A percentile compares a stretch with the other conserved stretches of the same genome.
Conservation (phyloP, 2,888 invertebrate species). For the Cylindroiulus punctatus region DNA sequence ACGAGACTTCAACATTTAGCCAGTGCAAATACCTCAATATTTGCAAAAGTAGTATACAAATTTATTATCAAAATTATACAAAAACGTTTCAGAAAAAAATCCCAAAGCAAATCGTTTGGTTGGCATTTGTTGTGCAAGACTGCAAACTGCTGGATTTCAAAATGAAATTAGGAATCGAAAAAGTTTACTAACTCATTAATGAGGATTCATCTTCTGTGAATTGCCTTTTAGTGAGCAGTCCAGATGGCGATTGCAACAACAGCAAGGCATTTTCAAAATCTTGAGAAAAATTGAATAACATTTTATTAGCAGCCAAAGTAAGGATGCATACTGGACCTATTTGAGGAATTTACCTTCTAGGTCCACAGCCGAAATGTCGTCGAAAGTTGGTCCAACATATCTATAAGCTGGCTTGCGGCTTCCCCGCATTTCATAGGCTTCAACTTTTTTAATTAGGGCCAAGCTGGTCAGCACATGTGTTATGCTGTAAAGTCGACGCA, state of each 20-base stretch:
- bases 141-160: too few species aligned
- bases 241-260: background rate
- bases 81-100: too few species aligned
- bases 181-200: background rate
- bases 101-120: too few species aligned
- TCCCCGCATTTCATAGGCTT: constrained; percentile 70
- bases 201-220: background rate
- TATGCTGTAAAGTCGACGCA: constrained; percentile 78
- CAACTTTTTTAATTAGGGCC: constrained; percentile 76
- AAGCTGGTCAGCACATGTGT: constrained; percentile 81
- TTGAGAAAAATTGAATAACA: background rate
- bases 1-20: background rate
- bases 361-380: constrained; percentile 57
- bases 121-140: too few species aligned
- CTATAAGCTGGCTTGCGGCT: constrained; percentile 74
- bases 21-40: background rate
- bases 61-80: too few species aligned
- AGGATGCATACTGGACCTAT: background rate
- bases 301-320: background rate
- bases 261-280: background rate
- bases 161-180: too few species aligned
- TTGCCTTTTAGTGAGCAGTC: background rate
- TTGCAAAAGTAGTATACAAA: too few species aligned
- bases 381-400: constrained; percentile 71
- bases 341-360: background rate